A percentile compares a stretch with the other conserved stretches of the same genome.
These are phyloP conservation scores for Anagrus nilaparvatae DNA, from an alignment of 1,140 invertebrate genomes.

Conservation along the genomic window DNA sequence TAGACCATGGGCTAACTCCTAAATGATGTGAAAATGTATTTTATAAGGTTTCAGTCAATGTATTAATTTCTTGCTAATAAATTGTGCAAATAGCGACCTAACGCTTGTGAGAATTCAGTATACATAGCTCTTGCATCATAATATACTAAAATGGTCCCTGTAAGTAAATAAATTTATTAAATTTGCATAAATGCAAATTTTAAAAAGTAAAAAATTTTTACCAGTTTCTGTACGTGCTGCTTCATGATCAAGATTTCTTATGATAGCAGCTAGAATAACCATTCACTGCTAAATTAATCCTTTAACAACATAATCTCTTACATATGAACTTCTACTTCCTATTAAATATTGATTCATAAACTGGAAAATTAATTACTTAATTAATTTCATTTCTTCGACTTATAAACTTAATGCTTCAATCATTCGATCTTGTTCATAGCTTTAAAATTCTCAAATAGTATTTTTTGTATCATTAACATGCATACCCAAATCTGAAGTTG, in stretches of 20 bases:
- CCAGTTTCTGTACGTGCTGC: slow-evolving; percentile 69
- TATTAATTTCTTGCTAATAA: slow-evolving; percentile 63
- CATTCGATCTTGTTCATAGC: no score
- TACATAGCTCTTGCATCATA: slow-evolving; percentile 65
- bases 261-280: slow-evolving; percentile 69
- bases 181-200: not conserved
- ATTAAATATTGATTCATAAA: slow-evolving; percentile 62
- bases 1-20: slow-evolving; percentile 62
- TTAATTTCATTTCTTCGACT: no score
- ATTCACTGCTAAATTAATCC: slow-evolving; percentile 69
- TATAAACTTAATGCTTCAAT: no score
- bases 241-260: slow-evolving; percentile 78
- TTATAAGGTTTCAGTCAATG: slow-evolving; percentile 57
- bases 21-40: slow-evolving; percentile 66
- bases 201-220: slow-evolving; percentile 24
- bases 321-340: slow-evolving; percentile 48
- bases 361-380: slow-evolving; percentile 69
- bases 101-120: slow-evolving; percentile 63
- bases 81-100: slow-evolving; percentile 77
- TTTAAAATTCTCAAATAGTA: no score
- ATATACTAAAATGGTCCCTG: slow-evolving; percentile 64
- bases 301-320: slow-evolving; percentile 45
- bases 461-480: no score
- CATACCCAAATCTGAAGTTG: no score
- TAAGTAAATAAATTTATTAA: slow-evolving; percentile 3